Evolutionary conservation across 2,888 invertebrate species (phyloP).

Genomic region (Panopea generosa): DNA sequence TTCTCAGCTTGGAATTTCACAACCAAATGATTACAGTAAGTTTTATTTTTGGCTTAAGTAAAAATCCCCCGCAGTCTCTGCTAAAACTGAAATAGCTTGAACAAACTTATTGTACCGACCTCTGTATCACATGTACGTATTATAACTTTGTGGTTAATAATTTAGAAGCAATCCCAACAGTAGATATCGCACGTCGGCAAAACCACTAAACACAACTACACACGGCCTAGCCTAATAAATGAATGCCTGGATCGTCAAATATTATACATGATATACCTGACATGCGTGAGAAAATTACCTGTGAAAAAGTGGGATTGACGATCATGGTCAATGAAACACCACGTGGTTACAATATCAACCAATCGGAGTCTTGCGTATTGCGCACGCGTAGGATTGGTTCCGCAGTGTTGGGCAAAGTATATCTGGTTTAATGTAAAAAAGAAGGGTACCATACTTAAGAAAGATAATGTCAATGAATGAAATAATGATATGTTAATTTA

Average conservation of each 20-base stretch:
- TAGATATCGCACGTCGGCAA: neutral
- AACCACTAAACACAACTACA: neutral
- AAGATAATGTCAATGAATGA: too few relatives aligned
- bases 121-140: too few relatives aligned
- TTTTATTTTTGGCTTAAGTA: constrained; percentile 20
- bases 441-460: too few relatives aligned
- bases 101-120: neutral
- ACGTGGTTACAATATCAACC: constrained; percentile 33
- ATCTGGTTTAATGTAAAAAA: too few relatives aligned
- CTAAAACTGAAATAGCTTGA: neutral
- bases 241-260: constrained; percentile 4
- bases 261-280: neutral
- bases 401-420: too few relatives aligned
- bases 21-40: constrained; percentile 5
- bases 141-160: too few relatives aligned
- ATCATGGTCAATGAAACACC: constrained; percentile 45
- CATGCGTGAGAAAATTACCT: constrained; percentile 49
- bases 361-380: constrained; percentile 11
- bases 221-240: neutral
- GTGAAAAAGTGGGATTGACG: constrained; percentile 33
- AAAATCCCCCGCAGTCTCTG: constrained; percentile 19
- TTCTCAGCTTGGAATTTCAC: too few relatives aligned
- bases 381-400: too few relatives aligned
- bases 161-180: neutral
- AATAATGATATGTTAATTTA: too few relatives aligned